Base-by-base conservation (phyloP, 2,888 invertebrate genomes). In the Aleiodes alternator region DNA sequence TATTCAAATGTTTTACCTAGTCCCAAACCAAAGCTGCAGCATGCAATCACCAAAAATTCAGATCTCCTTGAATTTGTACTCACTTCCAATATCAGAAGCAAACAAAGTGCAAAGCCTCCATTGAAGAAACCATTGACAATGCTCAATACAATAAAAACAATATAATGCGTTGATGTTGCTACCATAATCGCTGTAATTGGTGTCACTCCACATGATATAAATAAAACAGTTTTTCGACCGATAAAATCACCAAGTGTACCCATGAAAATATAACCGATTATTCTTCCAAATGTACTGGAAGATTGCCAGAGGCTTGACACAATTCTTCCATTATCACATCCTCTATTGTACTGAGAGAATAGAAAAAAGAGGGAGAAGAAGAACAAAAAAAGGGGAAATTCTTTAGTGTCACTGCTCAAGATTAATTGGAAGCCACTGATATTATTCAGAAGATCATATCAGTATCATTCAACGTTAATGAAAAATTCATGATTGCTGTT, bases 1-100 rank as follows among this genome's bases (percentile, higher is more conserved):
- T 57, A 56, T 23, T 43, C 6, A 34, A 34, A 1, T 34, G 34
- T 34, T 53, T 48, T 76, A 81, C 81, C 81, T 11, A 82, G 76
- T 72, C 80, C 82, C 16, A 82, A 64, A 50, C 80, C 81, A 66
- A 80, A 81, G 4, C 74, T 77, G 31, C 79, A 61, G 59, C 78
- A 80, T 7, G 73, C 80, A 12, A 82, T 74, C 0, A 77, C 77
- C 56, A 81, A 51, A 6, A 82, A 57, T 43, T 75, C 74, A 1
- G 80, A 79, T 72, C 82, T 78, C 74, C 77, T 77, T 0, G 72
- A 38, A 75, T 81, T 81, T 8, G 76, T 78, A 51, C 78, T 80
- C 12, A 80, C 80, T 56, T 82, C 82, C n/a, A 76, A 57, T 16
- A 81, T 72, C 31, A 82, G 72, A n/a, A 82, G 59, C 59, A 79